Conservation (phyloP, 2,888 invertebrate species). For the Liopterus haemorrhoidalis region DNA sequence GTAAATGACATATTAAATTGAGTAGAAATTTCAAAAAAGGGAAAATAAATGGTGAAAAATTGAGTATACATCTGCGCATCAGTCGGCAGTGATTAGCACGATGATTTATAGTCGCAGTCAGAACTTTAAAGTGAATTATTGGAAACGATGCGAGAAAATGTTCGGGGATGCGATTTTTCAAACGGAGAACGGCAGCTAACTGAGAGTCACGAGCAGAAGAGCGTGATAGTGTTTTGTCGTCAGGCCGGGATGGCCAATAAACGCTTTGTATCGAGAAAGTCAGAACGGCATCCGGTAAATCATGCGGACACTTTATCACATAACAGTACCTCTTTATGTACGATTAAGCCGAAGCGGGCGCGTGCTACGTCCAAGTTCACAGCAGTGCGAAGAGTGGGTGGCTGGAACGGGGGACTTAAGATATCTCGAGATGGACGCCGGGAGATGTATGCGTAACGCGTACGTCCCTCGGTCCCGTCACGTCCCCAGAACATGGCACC, state of each 20-base stretch:
- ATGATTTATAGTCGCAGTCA: slow-evolving; percentile 21
- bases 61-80: slow-evolving; percentile 23
- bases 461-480: slow-evolving; percentile 3
- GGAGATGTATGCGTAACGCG: slow-evolving; percentile 10
- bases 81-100: slow-evolving; percentile 20
- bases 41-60: slow-evolving; percentile 24
- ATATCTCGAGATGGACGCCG: neutral
- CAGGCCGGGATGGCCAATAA: neutral
- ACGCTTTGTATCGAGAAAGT: neutral
- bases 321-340: slow-evolving; percentile 1
- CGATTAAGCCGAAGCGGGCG: slow-evolving; percentile 3
- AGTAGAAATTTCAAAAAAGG: slow-evolving; percentile 22
- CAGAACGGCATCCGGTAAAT: slow-evolving; percentile 10
- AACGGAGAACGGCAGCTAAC: no score
- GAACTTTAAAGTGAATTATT: slow-evolving; percentile 21
- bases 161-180: slow-evolving; percentile 15
- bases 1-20: slow-evolving; percentile 23
- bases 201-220: no score
- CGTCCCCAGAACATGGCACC: neutral
- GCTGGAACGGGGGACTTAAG: neutral
- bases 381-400: neutral
- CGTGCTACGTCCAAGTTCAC: neutral
- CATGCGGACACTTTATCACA: slow-evolving; percentile 6
- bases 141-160: slow-evolving; percentile 9
- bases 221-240: slow-evolving; percentile 4